phyloP scores from a whole-genome alignment of 2,113 vertebrate species.

The Tichodroma muraria region DNA sequence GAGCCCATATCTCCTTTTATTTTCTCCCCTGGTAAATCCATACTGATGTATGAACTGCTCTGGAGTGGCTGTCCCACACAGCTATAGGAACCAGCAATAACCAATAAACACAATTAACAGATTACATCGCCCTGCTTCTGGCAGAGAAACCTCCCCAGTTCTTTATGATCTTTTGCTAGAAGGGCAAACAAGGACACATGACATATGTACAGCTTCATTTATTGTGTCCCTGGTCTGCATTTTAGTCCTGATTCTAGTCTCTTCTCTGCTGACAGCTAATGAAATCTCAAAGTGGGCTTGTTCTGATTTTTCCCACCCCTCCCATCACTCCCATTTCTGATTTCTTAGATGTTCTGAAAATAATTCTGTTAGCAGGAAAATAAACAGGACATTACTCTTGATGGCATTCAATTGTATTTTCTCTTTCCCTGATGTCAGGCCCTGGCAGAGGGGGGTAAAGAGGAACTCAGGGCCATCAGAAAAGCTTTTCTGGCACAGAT shows the following conservation, averaged over 20 bases:
- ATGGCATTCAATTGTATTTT: constrained; percentile 55
- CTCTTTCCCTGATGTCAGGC: constrained; percentile 49
- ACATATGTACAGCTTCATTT: neutral
- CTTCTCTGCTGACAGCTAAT: neutral
- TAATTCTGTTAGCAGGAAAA: constrained; percentile 43
- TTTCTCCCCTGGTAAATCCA: neutral
- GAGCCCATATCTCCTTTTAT: neutral
- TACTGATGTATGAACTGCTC: neutral
- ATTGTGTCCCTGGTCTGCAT: neutral
- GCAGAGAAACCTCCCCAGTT: neutral
- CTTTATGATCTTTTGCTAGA: neutral
- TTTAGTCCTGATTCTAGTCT: neutral
- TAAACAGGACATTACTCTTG: constrained; percentile 52
- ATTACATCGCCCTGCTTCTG: neutral
- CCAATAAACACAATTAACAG: neutral
- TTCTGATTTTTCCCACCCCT: neutral
- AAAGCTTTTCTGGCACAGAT: constrained; percentile 14
- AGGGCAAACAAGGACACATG: neutral
- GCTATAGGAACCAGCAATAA: neutral
- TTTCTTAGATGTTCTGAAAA: constrained; percentile 30
- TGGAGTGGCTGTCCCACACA: neutral
- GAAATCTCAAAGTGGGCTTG: neutral
- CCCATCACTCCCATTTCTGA: neutral
- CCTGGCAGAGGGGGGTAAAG: constrained; percentile 9
- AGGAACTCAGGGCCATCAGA: constrained; percentile 43